Conservation (phyloP, 1,140 invertebrate species). For the Lepidotrigona ventralis region DNA sequence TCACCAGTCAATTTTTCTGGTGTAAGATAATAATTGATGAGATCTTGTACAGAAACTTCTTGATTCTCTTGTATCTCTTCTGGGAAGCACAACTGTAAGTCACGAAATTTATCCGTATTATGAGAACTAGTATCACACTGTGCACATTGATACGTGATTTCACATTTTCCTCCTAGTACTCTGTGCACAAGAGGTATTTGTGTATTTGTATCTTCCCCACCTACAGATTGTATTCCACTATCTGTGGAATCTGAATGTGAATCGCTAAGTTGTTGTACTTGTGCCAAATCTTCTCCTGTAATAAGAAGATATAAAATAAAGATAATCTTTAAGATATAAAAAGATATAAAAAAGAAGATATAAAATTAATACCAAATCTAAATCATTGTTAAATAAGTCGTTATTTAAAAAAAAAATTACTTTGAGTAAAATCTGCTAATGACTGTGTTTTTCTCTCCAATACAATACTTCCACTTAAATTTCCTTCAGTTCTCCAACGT, state of each 20-base stretch:
- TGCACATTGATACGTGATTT: slow-evolving; percentile 86
- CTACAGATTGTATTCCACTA: slow-evolving; percentile 79
- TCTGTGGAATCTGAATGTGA: slow-evolving; percentile 79
- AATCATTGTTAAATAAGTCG: neutral
- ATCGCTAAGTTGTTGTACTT: slow-evolving; percentile 74
- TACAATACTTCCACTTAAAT: slow-evolving; percentile 73
- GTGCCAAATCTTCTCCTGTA: slow-evolving; percentile 72
- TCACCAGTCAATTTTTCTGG: slow-evolving; percentile 89
- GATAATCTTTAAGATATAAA: too few species aligned
- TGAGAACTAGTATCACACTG: slow-evolving; percentile 86
- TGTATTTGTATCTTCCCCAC: slow-evolving; percentile 71
- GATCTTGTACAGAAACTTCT: slow-evolving; percentile 83
- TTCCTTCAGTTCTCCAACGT: slow-evolving; percentile 79
- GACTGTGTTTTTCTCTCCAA: slow-evolving; percentile 76
- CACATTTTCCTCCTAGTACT: slow-evolving; percentile 87
- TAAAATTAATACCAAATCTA: neutral
- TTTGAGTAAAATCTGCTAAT: slow-evolving; percentile 76
- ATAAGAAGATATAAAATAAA: slow-evolving; percentile 14
- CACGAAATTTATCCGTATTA: slow-evolving; percentile 88
- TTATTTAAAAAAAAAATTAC: slow-evolving; percentile 50
- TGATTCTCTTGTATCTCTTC: slow-evolving; percentile 81
- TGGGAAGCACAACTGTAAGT: slow-evolving; percentile 90
- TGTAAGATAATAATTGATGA: slow-evolving; percentile 88
- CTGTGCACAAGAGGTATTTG: slow-evolving; percentile 83
- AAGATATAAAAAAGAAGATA: neutral